Conservation (phyloP, 1,140 invertebrate species). For the Goniozus legneri region DNA sequence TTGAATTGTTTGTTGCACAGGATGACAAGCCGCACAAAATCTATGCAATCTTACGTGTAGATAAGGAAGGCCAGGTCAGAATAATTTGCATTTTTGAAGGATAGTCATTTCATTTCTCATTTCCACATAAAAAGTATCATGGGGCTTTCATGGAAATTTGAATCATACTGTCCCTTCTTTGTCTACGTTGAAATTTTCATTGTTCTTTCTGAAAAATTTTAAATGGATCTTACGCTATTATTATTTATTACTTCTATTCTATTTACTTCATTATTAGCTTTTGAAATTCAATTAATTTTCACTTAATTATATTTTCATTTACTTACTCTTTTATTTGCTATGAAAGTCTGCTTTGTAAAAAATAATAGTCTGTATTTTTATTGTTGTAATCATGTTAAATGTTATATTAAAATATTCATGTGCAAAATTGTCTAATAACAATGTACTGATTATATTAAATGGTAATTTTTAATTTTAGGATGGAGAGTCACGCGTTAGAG, state of each 20-base stretch:
- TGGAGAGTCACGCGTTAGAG: slow-evolving; percentile 62
- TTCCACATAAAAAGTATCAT: slow-evolving; percentile 18
- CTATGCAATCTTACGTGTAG: slow-evolving; percentile 63
- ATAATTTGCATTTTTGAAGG: slow-evolving; percentile 39
- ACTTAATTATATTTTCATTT: too few species aligned
- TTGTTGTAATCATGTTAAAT: too few species aligned
- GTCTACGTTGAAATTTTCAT: slow-evolving; percentile 19
- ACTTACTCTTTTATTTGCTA: too few species aligned
- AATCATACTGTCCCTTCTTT: slow-evolving; percentile 34
- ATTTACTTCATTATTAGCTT: too few species aligned
- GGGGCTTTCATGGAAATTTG: slow-evolving; percentile 9
- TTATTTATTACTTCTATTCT: too few species aligned
- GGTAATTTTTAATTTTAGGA: slow-evolving; percentile 61
- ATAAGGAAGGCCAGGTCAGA: slow-evolving; percentile 66
- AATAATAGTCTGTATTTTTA: too few species aligned
- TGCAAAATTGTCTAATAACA: slow-evolving; percentile 6
- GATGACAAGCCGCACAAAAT: slow-evolving; percentile 62
- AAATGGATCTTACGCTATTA: too few species aligned
- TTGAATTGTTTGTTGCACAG: slow-evolving; percentile 57
- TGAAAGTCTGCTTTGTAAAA: slow-evolving; percentile 1
- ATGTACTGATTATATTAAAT: slow-evolving; percentile 1
- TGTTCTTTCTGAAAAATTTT: not conserved
- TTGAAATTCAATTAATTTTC: too few species aligned
- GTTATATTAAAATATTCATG: slow-evolving; percentile 10
- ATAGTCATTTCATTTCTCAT: slow-evolving; percentile 17